phyloP scores from a whole-genome alignment of 2,888 invertebrate genomes.

The Camponotus fellah region DNA sequence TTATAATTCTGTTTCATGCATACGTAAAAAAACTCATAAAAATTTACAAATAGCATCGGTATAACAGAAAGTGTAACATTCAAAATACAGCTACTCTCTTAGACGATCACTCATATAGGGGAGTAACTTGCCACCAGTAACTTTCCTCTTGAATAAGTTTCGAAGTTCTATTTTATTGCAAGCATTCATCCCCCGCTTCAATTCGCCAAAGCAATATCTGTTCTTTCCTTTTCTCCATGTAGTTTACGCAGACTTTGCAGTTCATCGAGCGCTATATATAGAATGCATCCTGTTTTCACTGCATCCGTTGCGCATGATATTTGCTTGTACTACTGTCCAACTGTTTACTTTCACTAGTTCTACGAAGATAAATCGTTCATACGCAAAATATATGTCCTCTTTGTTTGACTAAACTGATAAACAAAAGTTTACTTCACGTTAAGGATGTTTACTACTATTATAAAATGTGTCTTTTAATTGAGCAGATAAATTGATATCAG shows the following conservation, averaged over 20 bases:
- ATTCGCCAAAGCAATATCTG: constrained; percentile 25
- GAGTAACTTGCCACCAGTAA: constrained; percentile 30
- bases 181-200: constrained; percentile 25
- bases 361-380: constrained; percentile 9
- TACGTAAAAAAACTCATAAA: neutral
- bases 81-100: constrained; percentile 8
- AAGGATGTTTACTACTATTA: neutral
- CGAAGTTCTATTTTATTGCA: constrained; percentile 43
- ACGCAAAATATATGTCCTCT: neutral
- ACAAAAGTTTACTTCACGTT: neutral
- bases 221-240: constrained; percentile 9
- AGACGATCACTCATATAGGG: constrained; percentile 16
- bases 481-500: neutral
- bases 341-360: neutral
- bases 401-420: neutral
- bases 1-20: neutral
- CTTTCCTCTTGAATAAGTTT: constrained; percentile 19
- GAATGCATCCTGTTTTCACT: constrained; percentile 8
- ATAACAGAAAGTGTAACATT: neutral
- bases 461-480: neutral
- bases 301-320: constrained; percentile 7
- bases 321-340: neutral
- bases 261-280: neutral
- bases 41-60: neutral
- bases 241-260: constrained; percentile 26